Conservation (phyloP, 2,888 invertebrate species). For the Drosophila quinaria region DNA sequence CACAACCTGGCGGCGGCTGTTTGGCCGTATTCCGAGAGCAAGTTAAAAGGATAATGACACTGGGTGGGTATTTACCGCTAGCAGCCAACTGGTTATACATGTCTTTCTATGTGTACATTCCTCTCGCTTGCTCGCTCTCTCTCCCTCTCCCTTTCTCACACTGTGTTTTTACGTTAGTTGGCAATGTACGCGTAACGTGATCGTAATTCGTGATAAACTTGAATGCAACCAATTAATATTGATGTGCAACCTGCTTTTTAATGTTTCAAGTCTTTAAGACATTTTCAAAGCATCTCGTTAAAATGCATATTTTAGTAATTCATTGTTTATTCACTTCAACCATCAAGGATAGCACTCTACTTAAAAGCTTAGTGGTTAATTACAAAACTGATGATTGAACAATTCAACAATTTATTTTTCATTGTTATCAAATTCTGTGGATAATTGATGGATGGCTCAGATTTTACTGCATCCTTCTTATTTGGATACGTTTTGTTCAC, state of each 20-base stretch:
- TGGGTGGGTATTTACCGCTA: slow-evolving; percentile 70
- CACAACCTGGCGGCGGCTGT: slow-evolving; percentile 57
- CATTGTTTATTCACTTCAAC: slow-evolving; percentile 7
- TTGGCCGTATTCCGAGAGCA: slow-evolving; percentile 60
- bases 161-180: slow-evolving; percentile 46
- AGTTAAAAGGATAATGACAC: slow-evolving; percentile 81
- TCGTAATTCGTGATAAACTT: slow-evolving; percentile 50
- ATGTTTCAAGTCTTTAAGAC: slow-evolving; percentile 20
- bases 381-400: slow-evolving; percentile 1
- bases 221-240: slow-evolving; percentile 59
- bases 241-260: slow-evolving; percentile 40
- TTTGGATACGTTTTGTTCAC: slow-evolving; percentile 8
- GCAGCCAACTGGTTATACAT: slow-evolving; percentile 57
- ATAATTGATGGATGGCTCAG: background rate
- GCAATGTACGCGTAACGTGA: slow-evolving; percentile 48
- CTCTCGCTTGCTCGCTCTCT: background rate
- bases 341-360: background rate
- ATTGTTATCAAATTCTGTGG: background rate
- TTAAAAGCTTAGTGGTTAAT: slow-evolving; percentile 13
- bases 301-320: background rate
- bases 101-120: slow-evolving; percentile 18
- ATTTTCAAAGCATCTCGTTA: slow-evolving; percentile 8
- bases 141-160: background rate
- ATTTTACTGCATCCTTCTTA: background rate
- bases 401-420: slow-evolving; percentile 13